Percentiles rank a stretch among this genome's conserved stretches.
Conservation (phyloP, 92 coral and sea anemone genomes). For the Epizoanthus fatuus region DNA sequence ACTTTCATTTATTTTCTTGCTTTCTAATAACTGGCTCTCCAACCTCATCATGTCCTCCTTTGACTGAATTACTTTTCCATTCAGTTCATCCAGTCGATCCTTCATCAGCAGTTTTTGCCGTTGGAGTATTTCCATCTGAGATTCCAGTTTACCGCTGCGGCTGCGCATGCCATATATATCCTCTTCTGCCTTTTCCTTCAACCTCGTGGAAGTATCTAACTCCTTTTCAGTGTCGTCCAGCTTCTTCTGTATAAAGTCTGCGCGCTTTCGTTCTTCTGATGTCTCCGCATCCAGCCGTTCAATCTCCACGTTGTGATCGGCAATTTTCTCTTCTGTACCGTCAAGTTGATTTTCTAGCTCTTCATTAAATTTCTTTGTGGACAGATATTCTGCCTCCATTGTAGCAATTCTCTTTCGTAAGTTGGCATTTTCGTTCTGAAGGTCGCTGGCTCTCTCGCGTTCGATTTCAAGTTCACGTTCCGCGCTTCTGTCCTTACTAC, state of each 20-base stretch:
- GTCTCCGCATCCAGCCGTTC: conserved; percentile 80
- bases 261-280: conserved; percentile 54
- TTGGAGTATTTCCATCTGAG: conserved; percentile 82
- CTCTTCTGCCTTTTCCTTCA: conserved; percentile 84
- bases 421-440: conserved; percentile 80
- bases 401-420: conserved; percentile 82
- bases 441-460: conserved; percentile 77
- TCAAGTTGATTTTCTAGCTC: conserved; percentile 92
- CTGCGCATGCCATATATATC: conserved; percentile 74
- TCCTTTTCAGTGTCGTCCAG: conserved; percentile 51
- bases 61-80: conserved; percentile 69
- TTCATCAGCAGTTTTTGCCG: conserved; percentile 80
- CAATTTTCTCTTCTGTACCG: conserved; percentile 76
- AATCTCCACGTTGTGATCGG: conserved; percentile 70
- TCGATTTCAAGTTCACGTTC: conserved; percentile 86
- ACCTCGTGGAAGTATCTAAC: conserved; percentile 58
- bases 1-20: conserved; percentile 81
- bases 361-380: conserved; percentile 84
- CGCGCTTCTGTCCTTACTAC: conserved; percentile 74
- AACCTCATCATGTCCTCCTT: conserved; percentile 84
- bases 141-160: conserved; percentile 82
- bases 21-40: conserved; percentile 76
- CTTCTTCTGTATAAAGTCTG: conserved; percentile 62
- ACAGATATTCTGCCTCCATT: conserved; percentile 78
- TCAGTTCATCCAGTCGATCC: conserved; percentile 82